A percentile compares a stretch with the other conserved stretches of the same genome.
Conservation (phyloP, 2,888 invertebrate species). For the Papilio demoleus region DNA sequence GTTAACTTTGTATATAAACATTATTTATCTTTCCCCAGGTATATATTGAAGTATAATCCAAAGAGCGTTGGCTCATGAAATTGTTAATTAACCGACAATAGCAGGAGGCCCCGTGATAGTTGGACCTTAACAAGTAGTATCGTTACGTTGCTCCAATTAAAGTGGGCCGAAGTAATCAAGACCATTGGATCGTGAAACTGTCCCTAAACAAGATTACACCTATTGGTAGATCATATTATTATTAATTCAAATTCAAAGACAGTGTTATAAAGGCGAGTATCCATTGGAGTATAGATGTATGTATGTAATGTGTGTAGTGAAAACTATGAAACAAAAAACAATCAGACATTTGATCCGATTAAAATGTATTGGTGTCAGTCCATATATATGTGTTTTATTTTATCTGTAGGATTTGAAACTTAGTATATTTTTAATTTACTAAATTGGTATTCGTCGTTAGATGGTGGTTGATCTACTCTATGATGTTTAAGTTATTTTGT, state of each 20-base stretch:
- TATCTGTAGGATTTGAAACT: too few relatives aligned
- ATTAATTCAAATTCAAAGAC: not conserved
- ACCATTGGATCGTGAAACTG: constrained; percentile 18
- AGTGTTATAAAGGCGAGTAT: too few relatives aligned
- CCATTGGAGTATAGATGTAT: too few relatives aligned
- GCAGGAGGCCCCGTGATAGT: constrained; percentile 43
- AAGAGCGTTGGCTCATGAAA: constrained; percentile 59
- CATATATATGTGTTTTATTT: too few relatives aligned
- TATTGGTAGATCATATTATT: constrained; percentile 5
- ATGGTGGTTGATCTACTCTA: too few relatives aligned
- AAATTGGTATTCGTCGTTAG: too few relatives aligned
- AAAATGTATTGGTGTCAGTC: too few relatives aligned
- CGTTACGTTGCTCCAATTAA: constrained; percentile 27
- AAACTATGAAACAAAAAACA: too few relatives aligned
- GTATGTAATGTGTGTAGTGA: too few relatives aligned
- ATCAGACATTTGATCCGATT: too few relatives aligned
- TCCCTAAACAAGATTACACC: constrained; percentile 22
- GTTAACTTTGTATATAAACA: not conserved
- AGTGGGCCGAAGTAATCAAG: constrained; percentile 21
- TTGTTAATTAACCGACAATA: constrained; percentile 62
- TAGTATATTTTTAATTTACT: too few relatives aligned
- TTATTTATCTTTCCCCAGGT: constrained; percentile 48
- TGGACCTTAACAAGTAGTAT: constrained; percentile 35
- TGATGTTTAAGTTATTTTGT: not conserved
- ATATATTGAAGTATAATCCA: constrained; percentile 51